Percentiles rank a stretch among this genome's conserved stretches.
These are phyloP conservation scores for Agrypnia vestita DNA, from an alignment of 1,140 invertebrate genomes.

Conservation along the genomic window DNA sequence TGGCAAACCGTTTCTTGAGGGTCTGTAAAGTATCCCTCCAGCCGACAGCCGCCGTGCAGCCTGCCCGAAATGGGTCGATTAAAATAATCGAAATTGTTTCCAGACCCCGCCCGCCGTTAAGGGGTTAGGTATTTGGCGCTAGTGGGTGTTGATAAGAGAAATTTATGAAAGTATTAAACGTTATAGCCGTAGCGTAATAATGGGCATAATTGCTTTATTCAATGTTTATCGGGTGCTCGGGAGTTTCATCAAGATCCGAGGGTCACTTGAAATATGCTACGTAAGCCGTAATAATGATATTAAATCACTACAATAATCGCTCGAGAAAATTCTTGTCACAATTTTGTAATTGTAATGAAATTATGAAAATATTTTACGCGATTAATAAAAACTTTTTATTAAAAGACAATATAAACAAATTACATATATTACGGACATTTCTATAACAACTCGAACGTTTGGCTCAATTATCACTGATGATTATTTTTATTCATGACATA, in stretches of 20 bases:
- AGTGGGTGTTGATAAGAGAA: conserved; percentile 44
- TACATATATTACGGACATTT: no score
- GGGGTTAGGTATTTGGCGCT: conserved; percentile 31
- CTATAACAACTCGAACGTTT: no score
- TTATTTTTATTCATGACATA: no score
- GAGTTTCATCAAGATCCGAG: conserved; percentile 45
- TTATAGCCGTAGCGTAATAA: conserved; percentile 45
- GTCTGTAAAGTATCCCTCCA: conserved; percentile 35
- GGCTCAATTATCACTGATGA: no score
- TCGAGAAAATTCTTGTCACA: conserved; percentile 17
- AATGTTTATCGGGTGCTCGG: conserved; percentile 37
- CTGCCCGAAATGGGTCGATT: conserved; percentile 37
- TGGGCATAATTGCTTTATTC: conserved; percentile 46
- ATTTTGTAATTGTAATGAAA: neutral
- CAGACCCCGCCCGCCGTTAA: conserved; percentile 26
- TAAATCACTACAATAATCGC: conserved; percentile 35
- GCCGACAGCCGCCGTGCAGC: conserved; percentile 21
- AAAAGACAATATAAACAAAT: no score
- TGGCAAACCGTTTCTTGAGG: conserved; percentile 23
- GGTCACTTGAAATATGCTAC: conserved; percentile 42
- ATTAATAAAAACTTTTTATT: no score
- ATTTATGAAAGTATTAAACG: conserved; percentile 50
- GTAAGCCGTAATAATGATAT: conserved; percentile 14
- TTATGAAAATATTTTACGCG: neutral
- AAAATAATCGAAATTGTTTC: conserved; percentile 48